Base-by-base conservation (phyloP, 1,140 invertebrate genomes). In the Halesus radiatus region DNA sequence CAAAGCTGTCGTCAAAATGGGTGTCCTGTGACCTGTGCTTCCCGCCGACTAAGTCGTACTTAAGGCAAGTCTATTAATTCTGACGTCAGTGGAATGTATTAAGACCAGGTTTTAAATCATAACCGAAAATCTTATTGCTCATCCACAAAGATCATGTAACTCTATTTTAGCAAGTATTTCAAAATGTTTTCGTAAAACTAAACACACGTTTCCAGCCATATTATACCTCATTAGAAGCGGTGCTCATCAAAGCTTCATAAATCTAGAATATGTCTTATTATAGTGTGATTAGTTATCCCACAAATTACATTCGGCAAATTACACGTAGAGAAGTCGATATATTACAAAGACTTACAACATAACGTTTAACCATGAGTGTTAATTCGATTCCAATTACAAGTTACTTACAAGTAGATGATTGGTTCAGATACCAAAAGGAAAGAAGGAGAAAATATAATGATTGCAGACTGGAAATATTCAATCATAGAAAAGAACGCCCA, bases 401-500 rank as follows among this genome's bases (percentile, higher is more conserved):
- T 45, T 45, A 45, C 37, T 45, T 45, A 45, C 7, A 3, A 45
- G 37, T 8, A 13, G 10, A 7, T 13, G 7, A 0, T 45, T 45
- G 32, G 7, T 45, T 22, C 23, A 18, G n/a, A 20, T 2, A 20
- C 18, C 23, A 23, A 60, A 22, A 60, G 5, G 54, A 22, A 23
- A 60, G 20, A 7, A 60, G 20, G 56, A 22, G 7, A 0, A 20
- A 23, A 0, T 10, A 8, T 23, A 60, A 60, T 60, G 5, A 60
- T 60, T 60, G 7, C 56, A 20, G 56, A 60, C 20, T 60, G 0
- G 56, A 22, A 22, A 45, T 60, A 60, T 60, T 60, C 56, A 60
- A 60, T 60, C 56, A 60, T 60, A 3, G 18, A 60, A 60, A 23
- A 60, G 20, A 60, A 60, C 56, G 56, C 56, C 20, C 56, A 23